Evolutionary conservation across 2,113 vertebrate species (phyloP), one percentile per base, ranked within the genome.

Genomic region (Corydoras sp.): DNA sequence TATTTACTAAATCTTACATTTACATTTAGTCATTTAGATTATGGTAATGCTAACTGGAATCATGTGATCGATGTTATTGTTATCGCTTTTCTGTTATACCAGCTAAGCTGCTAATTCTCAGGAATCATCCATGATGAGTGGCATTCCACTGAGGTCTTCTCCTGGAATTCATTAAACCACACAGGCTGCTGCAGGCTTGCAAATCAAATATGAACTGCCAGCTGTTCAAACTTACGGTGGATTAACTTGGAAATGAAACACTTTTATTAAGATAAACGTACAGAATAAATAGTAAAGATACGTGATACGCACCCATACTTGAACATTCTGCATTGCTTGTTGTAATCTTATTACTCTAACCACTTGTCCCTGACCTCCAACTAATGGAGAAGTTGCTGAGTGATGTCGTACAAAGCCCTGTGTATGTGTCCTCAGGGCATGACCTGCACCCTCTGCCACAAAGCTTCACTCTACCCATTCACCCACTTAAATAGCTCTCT

Each of bases 401-500:
- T 76, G 80, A 81, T 65, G 61, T 31, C 55, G 32, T 68, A 64
- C 67, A 74, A 29, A 76, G 62, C 35, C 43, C 48, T 58, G 64
- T 68, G 65, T 62, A 49, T 60, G 43, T 53, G 30, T 68, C 70
- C 58, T 71, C 60, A 58, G 68, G 65, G 61, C 61, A 71, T 51
- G 54, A 9, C 30, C 35, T 65, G 13, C 13, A 24, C 12, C 35
- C 43, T 58, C 5, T 67, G 24, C 69, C 64, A 71, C 62, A 77
- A 72, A 60, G 10, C 24, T 61, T 31, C 63, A 66, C 53, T 72
- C 68, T 77, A 67, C 56, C 51, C 24, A 31, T 60, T 35, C 78
- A 74, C 59, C 32, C 78, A 71, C 68, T 68, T 54, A 63, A 24
- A 78, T 68, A 73, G 54, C 60, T 68, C 71, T 78, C 74, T 76